Conservation (phyloP, 2,113 vertebrate species). For the Hystrix brachyura region DNA sequence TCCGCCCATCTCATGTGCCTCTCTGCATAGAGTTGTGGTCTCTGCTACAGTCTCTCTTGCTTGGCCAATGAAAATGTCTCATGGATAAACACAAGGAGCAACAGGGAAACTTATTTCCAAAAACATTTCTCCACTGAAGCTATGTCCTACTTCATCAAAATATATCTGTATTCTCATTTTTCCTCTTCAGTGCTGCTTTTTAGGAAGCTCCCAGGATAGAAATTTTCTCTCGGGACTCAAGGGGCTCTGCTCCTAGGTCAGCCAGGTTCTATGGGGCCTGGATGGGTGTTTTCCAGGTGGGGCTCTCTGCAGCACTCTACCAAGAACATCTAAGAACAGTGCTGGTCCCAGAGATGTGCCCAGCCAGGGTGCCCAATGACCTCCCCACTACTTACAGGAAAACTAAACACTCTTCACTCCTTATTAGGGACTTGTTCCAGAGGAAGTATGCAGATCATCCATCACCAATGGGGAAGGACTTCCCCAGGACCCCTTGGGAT, state of each 20-base stretch:
- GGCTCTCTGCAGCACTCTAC: background rate
- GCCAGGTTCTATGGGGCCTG: background rate
- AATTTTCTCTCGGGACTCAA: background rate
- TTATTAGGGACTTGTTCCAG: background rate
- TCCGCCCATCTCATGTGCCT: background rate
- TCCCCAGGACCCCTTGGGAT: background rate
- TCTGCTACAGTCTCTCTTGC: background rate
- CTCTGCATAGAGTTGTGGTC: rapidly evolving
- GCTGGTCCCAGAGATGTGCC: background rate
- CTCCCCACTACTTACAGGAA: background rate
- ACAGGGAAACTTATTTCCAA: background rate
- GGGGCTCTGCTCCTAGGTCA: background rate
- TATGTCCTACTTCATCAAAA: background rate
- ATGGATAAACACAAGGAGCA: background rate
- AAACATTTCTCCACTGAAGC: background rate
- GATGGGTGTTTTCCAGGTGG: background rate
- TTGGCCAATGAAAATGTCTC: background rate
- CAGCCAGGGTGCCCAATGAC: background rate
- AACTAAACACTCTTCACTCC: background rate
- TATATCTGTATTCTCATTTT: background rate
- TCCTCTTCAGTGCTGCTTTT: background rate
- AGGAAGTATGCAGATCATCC: background rate
- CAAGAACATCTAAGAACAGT: no score
- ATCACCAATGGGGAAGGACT: background rate
- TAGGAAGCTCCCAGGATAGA: background rate